These are phyloP conservation scores for Aphidius colemani DNA, from an alignment of 2,888 invertebrate species.

Conservation along the genomic window DNA sequence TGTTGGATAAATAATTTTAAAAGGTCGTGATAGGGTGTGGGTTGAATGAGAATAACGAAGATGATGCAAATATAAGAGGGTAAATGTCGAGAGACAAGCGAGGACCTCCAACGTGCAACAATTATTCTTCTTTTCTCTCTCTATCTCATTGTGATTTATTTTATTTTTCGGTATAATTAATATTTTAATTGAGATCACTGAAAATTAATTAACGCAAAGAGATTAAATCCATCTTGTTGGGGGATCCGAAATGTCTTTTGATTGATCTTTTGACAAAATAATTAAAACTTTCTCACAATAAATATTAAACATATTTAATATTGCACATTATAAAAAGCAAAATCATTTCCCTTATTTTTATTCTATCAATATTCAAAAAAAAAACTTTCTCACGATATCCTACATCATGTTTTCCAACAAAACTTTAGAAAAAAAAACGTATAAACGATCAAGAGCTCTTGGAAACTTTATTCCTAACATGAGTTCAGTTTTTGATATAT, in stretches of 20 bases:
- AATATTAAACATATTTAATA: neutral
- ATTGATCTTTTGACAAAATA: conserved; percentile 53
- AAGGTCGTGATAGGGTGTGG: too few species aligned
- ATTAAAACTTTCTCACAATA: conserved; percentile 50
- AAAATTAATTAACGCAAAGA: conserved; percentile 55
- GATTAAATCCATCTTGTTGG: conserved; percentile 37
- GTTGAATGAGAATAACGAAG: too few species aligned
- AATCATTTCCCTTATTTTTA: conserved; percentile 30
- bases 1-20: too few species aligned
- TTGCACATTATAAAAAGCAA: too few species aligned
- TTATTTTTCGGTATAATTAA: conserved; percentile 49
- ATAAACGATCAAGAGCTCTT: conserved; percentile 7
- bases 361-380: conserved; percentile 53
- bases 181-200: conserved; percentile 58
- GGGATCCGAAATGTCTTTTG: conserved; percentile 33
- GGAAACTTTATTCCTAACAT: conserved; percentile 16
- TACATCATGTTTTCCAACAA: neutral
- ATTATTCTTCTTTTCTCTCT: conserved; percentile 3
- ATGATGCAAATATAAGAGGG: neutral
- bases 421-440: neutral
- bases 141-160: conserved; percentile 43
- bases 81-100: conserved; percentile 4
- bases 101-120: neutral
- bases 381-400: conserved; percentile 34
- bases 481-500: neutral